Conservation (phyloP, 2,113 vertebrate genomes). For the Elephantulus edwardii region DNA sequence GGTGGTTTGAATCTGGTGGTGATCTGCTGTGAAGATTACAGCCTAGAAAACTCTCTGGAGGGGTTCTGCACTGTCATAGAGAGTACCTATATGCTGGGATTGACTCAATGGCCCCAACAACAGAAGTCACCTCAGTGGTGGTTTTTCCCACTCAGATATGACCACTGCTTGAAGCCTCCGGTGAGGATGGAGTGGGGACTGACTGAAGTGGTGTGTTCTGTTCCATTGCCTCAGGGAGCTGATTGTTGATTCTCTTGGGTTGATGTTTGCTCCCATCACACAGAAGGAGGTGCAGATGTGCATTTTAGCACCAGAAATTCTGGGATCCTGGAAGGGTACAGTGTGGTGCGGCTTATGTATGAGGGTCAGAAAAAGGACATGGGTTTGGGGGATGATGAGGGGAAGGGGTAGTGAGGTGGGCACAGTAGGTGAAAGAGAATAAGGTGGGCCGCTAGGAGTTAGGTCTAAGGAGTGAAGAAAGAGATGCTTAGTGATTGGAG, state of each 20-base stretch:
- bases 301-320: not conserved
- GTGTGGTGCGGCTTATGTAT: no score
- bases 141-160: no score
- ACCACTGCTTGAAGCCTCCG: not conserved
- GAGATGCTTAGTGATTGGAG: not conserved
- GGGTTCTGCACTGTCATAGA: not conserved
- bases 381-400: no score
- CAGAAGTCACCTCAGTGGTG: not conserved
- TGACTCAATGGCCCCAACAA: not conserved
- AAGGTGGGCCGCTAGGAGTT: no score
- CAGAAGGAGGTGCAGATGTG: not conserved
- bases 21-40: not conserved
- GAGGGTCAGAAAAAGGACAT: not conserved
- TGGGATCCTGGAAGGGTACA: not conserved
- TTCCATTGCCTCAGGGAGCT: accelerated
- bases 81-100: not conserved
- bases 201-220: accelerated
- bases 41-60: not conserved
- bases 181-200: not conserved
- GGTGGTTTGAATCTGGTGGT: no score
- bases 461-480: no score
- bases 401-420: no score
- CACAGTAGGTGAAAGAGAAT: not conserved
- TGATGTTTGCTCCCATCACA: not conserved
- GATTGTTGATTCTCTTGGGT: not conserved